Evolutionary conservation across 1,140 invertebrate genomes (phyloP).

Genomic region (Carposina sasakii): DNA sequence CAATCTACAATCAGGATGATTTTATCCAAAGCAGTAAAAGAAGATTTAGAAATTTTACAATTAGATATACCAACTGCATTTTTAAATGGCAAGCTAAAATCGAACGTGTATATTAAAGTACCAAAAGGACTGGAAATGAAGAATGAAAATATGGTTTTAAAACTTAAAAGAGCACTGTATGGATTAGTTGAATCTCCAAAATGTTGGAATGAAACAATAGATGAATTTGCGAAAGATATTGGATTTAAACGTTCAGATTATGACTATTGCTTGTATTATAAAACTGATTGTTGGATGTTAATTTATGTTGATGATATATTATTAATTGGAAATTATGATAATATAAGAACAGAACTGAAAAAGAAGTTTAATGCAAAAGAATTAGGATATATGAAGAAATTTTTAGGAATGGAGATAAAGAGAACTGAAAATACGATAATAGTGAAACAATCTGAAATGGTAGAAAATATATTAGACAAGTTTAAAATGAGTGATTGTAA

Average conservation of each 20-base stretch:
- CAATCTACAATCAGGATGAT: neutral
- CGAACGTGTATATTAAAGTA: neutral
- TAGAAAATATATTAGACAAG: slow-evolving; percentile 23
- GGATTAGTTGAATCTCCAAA: neutral
- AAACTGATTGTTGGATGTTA: neutral
- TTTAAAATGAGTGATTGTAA: slow-evolving; percentile 29
- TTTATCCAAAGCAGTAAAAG: neutral
- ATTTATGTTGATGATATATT: slow-evolving; percentile 6
- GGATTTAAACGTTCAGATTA: neutral
- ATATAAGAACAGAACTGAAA: slow-evolving; percentile 7
- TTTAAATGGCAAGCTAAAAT: neutral
- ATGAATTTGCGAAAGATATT: neutral
- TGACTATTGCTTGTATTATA: neutral
- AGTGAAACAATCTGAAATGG: slow-evolving; percentile 12
- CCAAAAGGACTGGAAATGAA: neutral
- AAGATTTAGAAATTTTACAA: neutral
- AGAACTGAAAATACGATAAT: slow-evolving; percentile 11
- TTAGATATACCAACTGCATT: neutral
- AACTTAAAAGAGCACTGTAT: neutral
- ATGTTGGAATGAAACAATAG: slow-evolving; percentile 11
- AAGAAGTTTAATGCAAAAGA: slow-evolving; percentile 21
- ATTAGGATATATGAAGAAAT: slow-evolving; percentile 16
- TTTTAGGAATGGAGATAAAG: slow-evolving; percentile 20
- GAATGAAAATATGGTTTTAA: neutral
- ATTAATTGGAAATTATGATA: neutral